Base-by-base conservation (phyloP, 2,113 vertebrate genomes). In the Heteronetta atricapilla region DNA sequence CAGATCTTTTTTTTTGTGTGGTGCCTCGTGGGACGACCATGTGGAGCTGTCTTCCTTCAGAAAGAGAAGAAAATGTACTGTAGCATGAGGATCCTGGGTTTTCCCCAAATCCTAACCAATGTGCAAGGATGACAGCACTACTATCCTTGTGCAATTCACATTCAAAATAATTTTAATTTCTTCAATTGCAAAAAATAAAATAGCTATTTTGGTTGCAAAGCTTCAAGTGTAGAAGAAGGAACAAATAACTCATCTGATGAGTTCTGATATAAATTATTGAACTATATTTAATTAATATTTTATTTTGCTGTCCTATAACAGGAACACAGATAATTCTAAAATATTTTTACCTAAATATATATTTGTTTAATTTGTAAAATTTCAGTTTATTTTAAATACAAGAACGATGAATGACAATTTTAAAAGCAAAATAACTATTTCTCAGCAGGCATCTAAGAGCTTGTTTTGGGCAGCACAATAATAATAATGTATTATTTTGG, bases 191-290 rank as follows among this genome's bases (percentile, higher is more conserved):
- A 76, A 78, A 92, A 13, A 38, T 36, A 26, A 26, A 26, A 17
- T 17, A 25, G 2, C n/a, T 52, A 20, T 84, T 89, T 75, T 62
- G 13, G 29, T 68, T 67, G 75, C 88, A 90, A 44, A 7, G 13
- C 82, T 72, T 78, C 28, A 48, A 74, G 52, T 29, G 44, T 22
- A 46, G 36, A 50, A 76, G 17, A 17, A 53, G 8, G 14, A 20
- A 66, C 23, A 29, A 62, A 33, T n/a, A 91, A 70, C 21, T 15
- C 46, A 86, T 53, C 55, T n/a, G 3, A 50, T 58, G 40, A 77
- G 31, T 69, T 92, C 38, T 80, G n/a, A 58, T 73, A 87, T 82
- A 93, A 93, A 80, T 55, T 48, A 50, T 42, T 77, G 58, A 92
- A 48, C 13, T 5, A 62, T 58, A 46, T 69, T 73, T 85, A 79